Base-by-base conservation (phyloP, 2,113 vertebrate species). In the Nerophis ophidion region DNA sequence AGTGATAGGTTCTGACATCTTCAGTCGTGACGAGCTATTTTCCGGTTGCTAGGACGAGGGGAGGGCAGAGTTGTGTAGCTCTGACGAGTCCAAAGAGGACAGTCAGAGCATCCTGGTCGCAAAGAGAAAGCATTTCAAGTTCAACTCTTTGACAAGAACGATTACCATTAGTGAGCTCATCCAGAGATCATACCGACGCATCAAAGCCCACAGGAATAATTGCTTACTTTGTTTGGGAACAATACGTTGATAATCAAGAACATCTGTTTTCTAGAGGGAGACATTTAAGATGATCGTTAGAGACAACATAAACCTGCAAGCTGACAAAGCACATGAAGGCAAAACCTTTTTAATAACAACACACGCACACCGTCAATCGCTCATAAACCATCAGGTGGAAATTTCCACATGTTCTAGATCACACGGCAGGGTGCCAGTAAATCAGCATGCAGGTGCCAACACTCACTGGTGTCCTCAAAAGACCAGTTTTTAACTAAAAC, bases 1-100 rank as follows among this genome's bases (percentile, higher is more conserved):
- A 85, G 87, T 72, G 60, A 90, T 85, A 70, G 80, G 77, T 81
- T 80, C 83, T 83, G 83, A 83, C 80, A 87, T 81, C 75, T 78
- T 76, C 65, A 60, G 66, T 70, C 66, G 79, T 86, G 78, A 82
- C 70, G 16, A 74, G 59, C 76, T 70, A 53, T 62, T 71, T 74
- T 78, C 75, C 71, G 57, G 75, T 72, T 68, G 64, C 68, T 47
- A 66, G 60, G 62, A 69, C 52, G 55, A 11, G 60, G 47, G 16
- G 45, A 36, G 42, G 26, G 50, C 13, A 11, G 38, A 19, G 8
- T 16, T 36, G n/a, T 38, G 53, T 42, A 56, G 7, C 34, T n/a
- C 11, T 33, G 49, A 33, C 15, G 9, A 12, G 36, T 56, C 54
- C 38, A 58, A 38, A 52, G 57, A 33, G 17, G 60, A 35, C 61